Percentiles rank a stretch among this genome's conserved stretches.
Conservation (phyloP, 2,888 invertebrate genomes). For the Leucophenga maculata region DNA sequence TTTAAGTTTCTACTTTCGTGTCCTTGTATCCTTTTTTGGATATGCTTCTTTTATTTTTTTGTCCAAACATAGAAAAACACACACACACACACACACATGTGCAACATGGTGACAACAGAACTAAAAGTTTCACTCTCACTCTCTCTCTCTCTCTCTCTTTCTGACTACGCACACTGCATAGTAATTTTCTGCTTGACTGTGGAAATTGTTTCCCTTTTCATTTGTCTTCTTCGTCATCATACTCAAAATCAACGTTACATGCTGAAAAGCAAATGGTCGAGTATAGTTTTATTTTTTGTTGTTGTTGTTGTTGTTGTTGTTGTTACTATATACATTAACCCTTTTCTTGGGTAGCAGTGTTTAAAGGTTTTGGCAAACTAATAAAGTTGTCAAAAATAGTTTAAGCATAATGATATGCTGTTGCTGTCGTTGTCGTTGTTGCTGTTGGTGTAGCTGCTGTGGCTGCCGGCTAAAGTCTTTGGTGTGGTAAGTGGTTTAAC, state of each 20-base stretch:
- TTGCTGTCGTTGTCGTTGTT: slow-evolving; percentile 42
- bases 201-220: slow-evolving; percentile 14
- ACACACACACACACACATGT: slow-evolving; percentile 12
- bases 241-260: not conserved
- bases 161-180: slow-evolving; percentile 61
- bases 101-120: slow-evolving; percentile 58
- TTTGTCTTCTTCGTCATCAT: not conserved
- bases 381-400: slow-evolving; percentile 65
- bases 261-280: slow-evolving; percentile 46
- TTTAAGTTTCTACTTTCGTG: slow-evolving; percentile 38
- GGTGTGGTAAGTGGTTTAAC: slow-evolving; percentile 21
- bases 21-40: slow-evolving; percentile 45
- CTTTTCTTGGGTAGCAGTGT: slow-evolving; percentile 28
- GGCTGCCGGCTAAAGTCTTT: not conserved
- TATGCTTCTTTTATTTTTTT: slow-evolving; percentile 29
- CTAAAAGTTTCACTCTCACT: slow-evolving; percentile 57
- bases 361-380: slow-evolving; percentile 48
- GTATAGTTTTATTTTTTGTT: slow-evolving; percentile 45
- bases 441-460: not conserved
- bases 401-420: slow-evolving; percentile 66
- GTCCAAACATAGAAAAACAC: not conserved
- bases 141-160: too few relatives aligned
- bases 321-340: slow-evolving; percentile 35
- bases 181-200: slow-evolving; percentile 47
- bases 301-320: not conserved